Evolutionary conservation across 2,888 invertebrate species (phyloP).

Genomic region (Marronus borbonicus): DNA sequence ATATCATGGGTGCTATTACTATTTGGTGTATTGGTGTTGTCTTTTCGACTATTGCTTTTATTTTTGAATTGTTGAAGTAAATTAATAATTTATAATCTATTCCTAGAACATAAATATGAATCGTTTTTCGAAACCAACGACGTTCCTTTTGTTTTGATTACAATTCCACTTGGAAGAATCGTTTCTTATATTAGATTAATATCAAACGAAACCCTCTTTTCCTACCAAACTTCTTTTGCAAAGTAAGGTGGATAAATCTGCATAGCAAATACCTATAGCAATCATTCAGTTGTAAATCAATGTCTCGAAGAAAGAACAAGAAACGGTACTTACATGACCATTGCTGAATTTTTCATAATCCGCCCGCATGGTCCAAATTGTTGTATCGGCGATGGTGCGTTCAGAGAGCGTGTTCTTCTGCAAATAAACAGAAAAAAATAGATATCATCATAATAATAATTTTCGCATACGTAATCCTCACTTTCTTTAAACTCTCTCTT

Average conservation of each 20-base stretch:
- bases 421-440: conserved; percentile 64
- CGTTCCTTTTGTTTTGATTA: no score
- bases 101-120: no score
- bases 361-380: conserved; percentile 99
- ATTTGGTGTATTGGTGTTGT: conserved; percentile 16
- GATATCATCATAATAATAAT: not conserved
- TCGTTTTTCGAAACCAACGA: no score
- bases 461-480: no score
- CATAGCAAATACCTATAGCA: no score
- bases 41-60: not conserved
- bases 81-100: not conserved
- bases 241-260: no score
- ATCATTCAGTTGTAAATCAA: no score
- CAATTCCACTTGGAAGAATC: no score
- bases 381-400: conserved; percentile 96
- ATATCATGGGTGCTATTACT: conserved; percentile 29
- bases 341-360: conserved; percentile 96
- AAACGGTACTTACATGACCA: conserved; percentile 90
- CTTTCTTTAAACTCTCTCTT: no score
- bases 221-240: no score
- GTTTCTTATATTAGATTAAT: no score
- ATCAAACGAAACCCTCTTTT: no score
- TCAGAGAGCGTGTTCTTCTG: conserved; percentile 95
- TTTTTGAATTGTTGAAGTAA: not conserved
- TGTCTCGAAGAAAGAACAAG: not conserved